These are phyloP conservation scores for Emydura subglobosa DNA, from an alignment of 2,113 vertebrate genomes.

Conservation along the genomic window DNA sequence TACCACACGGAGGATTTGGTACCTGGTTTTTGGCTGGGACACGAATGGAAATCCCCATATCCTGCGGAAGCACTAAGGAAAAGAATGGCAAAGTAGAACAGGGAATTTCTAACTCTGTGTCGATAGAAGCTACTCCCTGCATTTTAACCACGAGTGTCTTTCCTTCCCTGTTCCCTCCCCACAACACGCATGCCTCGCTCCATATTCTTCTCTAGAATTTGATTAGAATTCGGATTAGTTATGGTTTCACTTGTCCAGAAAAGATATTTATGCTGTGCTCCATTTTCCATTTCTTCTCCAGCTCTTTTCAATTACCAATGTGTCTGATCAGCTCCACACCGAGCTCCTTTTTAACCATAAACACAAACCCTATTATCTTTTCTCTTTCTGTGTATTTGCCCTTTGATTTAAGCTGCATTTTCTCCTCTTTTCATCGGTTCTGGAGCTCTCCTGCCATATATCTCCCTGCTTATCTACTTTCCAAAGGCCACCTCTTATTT, in stretches of 20 bases:
- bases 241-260: background rate
- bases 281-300: background rate
- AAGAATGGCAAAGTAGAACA: background rate
- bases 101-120: fast-evolving
- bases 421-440: conserved; percentile 69
- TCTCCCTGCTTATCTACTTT: conserved; percentile 78
- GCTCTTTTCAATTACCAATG: conserved; percentile 40
- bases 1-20: background rate
- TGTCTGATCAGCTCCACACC: background rate
- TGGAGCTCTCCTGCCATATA: conserved; percentile 53
- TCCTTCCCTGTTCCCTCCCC: fast-evolving
- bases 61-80: background rate
- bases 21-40: fast-evolving
- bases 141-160: fast-evolving
- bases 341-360: conserved; percentile 56
- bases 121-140: fast-evolving
- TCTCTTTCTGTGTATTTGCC: conserved; percentile 55
- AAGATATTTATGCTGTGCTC: background rate
- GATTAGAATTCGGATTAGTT: background rate
- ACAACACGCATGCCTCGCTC: too few relatives aligned
- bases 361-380: conserved; percentile 76
- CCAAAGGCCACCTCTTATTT: conserved; percentile 57
- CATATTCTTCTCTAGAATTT: background rate
- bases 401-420: conserved; percentile 78
- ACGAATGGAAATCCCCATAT: background rate